These are phyloP conservation scores for Labeo rohita DNA, from an alignment of 2,113 vertebrate species.

Conservation along the genomic window DNA sequence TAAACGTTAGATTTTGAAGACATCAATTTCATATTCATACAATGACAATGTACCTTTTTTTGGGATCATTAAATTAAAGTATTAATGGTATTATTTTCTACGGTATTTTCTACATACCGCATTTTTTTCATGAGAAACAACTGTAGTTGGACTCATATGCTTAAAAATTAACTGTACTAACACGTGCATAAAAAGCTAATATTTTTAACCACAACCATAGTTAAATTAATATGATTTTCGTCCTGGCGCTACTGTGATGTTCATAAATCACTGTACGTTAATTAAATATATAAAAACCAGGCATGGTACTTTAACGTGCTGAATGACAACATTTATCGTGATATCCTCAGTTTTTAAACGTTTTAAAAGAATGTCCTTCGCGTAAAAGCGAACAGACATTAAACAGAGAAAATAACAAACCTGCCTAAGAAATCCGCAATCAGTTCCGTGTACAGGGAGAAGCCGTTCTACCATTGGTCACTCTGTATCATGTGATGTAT, in stretches of 20 bases:
- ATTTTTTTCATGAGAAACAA: not conserved
- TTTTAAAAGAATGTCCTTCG: not conserved
- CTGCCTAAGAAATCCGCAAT: constrained; percentile 59
- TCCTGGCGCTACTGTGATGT: not conserved
- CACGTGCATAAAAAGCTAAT: not conserved
- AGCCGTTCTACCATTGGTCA: constrained; percentile 65
- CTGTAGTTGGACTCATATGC: not conserved
- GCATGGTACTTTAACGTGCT: not conserved
- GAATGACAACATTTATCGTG: not conserved
- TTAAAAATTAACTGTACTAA: not conserved
- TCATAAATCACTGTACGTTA: not conserved
- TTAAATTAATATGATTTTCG: not conserved
- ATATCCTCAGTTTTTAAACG: not conserved
- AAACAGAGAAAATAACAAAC: constrained; percentile 55
- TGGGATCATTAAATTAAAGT: not conserved
- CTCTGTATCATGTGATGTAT: constrained; percentile 50
- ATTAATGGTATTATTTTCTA: not conserved
- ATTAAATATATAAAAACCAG: not conserved
- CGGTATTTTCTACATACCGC: not conserved
- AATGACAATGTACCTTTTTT: not conserved
- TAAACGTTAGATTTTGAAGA: too few species aligned
- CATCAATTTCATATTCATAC: too few species aligned
- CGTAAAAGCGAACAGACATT: not conserved
- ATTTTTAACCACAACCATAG: not conserved
- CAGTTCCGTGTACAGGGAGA: constrained; percentile 69